These are phyloP conservation scores for Leptura quadrifasciata DNA, from an alignment of 2,888 invertebrate genomes.

Conservation along the genomic window DNA sequence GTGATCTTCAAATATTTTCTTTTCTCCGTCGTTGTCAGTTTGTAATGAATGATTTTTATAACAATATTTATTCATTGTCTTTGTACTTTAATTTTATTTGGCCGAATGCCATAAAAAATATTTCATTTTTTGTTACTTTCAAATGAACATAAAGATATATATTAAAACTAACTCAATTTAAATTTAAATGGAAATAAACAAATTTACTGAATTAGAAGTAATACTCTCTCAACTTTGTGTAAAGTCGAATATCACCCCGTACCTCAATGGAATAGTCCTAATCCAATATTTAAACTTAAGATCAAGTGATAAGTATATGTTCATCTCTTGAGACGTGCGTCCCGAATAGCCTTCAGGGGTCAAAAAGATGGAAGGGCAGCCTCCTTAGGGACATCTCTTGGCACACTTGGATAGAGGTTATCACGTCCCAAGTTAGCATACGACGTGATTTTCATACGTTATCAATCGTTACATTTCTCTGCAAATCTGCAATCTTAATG, in stretches of 20 bases:
- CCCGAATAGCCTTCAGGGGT: constrained; percentile 28
- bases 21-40: too few relatives aligned
- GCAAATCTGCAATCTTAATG: constrained; percentile 32
- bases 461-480: constrained; percentile 46
- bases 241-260: constrained; percentile 1
- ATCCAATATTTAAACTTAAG: constrained; percentile 42
- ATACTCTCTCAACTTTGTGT: background rate
- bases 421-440: constrained; percentile 59
- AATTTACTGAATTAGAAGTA: background rate
- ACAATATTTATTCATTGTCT: too few relatives aligned
- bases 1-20: too few relatives aligned
- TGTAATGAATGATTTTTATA: too few relatives aligned
- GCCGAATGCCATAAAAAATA: too few relatives aligned
- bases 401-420: constrained; percentile 43
- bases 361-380: constrained; percentile 32
- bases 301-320: constrained; percentile 42
- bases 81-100: too few relatives aligned
- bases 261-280: constrained; percentile 4
- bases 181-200: background rate
- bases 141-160: background rate
- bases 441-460: constrained; percentile 60
- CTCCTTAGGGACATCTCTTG: constrained; percentile 23
- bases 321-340: constrained; percentile 34
- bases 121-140: too few relatives aligned
- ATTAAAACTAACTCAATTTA: background rate